Evolutionary conservation across 1,140 invertebrate genomes (phyloP), one percentile per base, ranked within the genome.

Genomic region (Diprion similis): DNA sequence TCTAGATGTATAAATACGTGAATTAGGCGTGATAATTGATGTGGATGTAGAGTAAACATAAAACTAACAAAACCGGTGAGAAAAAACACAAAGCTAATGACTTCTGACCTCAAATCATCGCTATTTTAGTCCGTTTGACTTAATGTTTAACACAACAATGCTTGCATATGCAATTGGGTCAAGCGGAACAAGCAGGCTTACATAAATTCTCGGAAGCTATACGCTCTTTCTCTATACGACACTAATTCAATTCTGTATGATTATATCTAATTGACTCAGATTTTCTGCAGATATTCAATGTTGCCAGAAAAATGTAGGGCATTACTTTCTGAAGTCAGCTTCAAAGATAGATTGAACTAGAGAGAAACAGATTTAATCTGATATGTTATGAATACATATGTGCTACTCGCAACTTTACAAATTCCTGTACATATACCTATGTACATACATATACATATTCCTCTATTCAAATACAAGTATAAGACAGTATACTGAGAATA

Each of bases 271-370:
- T 37, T 37, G 24, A 37, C 24, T 37, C 24, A 37, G 24, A 37
- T 37, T 37, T 37, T 37, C 51, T 59, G n/a, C 9, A 59, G 51
- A 59, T 59, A 59, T 17, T 59, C n/a, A 59, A 59, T 59, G 51
- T 59, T 17, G 51, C 11, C 65, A 70, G n/a, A 68, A 66, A 76
- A 74, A 82, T 81, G 79, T 83, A 81, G 82, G 79, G 81, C 82
- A 19, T 45, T 19, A 70, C 75, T n/a, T 75, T 77, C 78, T 79
- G 77, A 79, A 74, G 73, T 81, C 75, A 75, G 73, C 72, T 75
- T 71, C 80, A 80, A 72, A 75, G 78, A 77, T 76, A 73, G 72
- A 75, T 45, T 19, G 66, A 68, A 68, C 18, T 19, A 4, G 15
- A 45, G 37, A 68, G 13, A 68, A 68, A 68, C 24, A 68, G 13